Percentiles rank a stretch among this genome's conserved stretches.
Conservation (phyloP, 2,888 invertebrate genomes). For the Selenia dentaria region DNA sequence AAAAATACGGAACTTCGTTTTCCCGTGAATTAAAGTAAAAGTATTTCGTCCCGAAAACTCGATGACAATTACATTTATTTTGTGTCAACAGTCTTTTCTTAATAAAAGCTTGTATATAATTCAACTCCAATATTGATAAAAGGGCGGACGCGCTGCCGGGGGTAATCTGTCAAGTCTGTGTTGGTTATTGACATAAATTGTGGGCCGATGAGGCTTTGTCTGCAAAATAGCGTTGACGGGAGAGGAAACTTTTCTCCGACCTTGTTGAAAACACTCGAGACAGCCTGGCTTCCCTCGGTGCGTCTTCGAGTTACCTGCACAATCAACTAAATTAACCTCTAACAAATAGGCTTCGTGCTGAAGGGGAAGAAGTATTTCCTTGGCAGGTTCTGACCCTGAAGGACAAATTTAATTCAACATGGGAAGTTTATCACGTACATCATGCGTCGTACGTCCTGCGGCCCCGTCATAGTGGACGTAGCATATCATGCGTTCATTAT, state of each 20-base stretch:
- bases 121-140: constrained; percentile 28
- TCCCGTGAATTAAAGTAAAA: too few species aligned
- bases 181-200: constrained; percentile 53
- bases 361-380: too few species aligned
- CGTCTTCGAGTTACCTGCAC: too few species aligned
- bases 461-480: too few species aligned
- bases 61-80: background rate
- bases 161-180: constrained; percentile 42
- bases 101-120: constrained; percentile 23
- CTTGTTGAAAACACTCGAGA: constrained; percentile 46
- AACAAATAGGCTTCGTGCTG: too few species aligned
- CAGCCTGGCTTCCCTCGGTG: constrained; percentile 21
- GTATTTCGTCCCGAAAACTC: background rate
- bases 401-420: too few species aligned
- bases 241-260: constrained; percentile 32
- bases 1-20: too few species aligned
- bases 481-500: too few species aligned
- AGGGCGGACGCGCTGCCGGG: constrained; percentile 20
- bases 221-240: constrained; percentile 23
- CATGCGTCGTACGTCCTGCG: too few species aligned
- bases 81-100: constrained; percentile 1
- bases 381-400: too few species aligned
- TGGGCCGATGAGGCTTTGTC: constrained; percentile 35
- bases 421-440: too few species aligned
- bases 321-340: constrained; percentile 1